Evolutionary conservation across 1,140 invertebrate species (phyloP), one percentile per base, ranked within the genome.

Genomic region (Ooceraea biroi): DNA sequence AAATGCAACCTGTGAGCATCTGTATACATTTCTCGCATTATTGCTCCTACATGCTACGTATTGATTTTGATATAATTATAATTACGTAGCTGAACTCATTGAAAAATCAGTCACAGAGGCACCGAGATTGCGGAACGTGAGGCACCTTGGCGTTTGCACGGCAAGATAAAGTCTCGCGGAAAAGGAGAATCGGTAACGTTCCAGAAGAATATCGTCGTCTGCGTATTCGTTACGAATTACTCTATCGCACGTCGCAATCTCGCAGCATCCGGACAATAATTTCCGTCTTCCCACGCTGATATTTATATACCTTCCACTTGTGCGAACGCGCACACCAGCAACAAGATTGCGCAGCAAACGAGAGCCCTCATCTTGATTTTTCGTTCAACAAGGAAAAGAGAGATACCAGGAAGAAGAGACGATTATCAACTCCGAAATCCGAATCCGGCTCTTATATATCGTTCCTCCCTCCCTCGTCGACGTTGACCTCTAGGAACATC

Each of bases 281-380:
- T 5, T 36, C 50, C 22, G 10, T 30, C 1, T 44, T 7, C 36
- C 22, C 5, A 41, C 10, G 3, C 12, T 4, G 11, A 46, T 44
- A 44, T 1, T 44, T n/a, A 71, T 44, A 3, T 86, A 84, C 82
- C 82, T 71, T 17, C 3, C 14, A 55, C 10, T 22, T 60, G 63
- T 17, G 11, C 11, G 0, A 83, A 4, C 1, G 19, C 50, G 12
- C 71, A 86, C 17, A 58, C n/a, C 17, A 61, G 17, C 19, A 84
- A 14, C 4, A 84, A 78, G 19, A 78, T 19, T n/a, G 58, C 25
- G 8, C 44, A 72, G 1, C 68, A 22, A 14, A 69, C 41, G 3
- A 84, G 12, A 12, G 1, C 19, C n/a, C 69, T 71, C 84, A 85
- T 85, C 1, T 63, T 52, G 17, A 25, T 55, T 63, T 30, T 25